A percentile compares a stretch with the other conserved stretches of the same genome.
phyloP scores from a whole-genome alignment of 2,113 vertebrate species.

The Alouatta palliata region DNA sequence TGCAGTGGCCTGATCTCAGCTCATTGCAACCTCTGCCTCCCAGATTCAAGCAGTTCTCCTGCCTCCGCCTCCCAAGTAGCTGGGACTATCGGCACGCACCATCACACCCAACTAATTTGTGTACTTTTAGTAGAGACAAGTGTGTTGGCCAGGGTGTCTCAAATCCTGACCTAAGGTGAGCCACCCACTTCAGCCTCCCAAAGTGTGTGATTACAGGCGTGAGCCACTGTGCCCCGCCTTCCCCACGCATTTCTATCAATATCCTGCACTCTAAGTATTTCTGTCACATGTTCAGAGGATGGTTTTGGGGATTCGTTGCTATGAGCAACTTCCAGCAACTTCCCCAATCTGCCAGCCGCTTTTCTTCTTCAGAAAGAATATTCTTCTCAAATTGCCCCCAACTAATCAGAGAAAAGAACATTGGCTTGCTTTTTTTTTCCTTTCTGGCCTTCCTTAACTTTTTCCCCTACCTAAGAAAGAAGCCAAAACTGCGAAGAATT shows the following conservation, averaged over 20 bases:
- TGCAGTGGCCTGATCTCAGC: too few relatives aligned
- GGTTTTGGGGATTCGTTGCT: neutral
- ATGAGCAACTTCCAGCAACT: accelerated
- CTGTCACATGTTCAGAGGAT: accelerated
- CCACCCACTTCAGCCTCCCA: too few relatives aligned
- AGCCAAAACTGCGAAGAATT: conserved; percentile 46
- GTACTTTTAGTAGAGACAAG: too few relatives aligned
- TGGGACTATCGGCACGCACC: too few relatives aligned
- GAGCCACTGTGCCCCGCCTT: too few relatives aligned
- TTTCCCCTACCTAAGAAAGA: neutral
- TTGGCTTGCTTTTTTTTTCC: neutral
- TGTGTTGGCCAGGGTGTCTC: too few relatives aligned
- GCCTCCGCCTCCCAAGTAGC: too few relatives aligned
- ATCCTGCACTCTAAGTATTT: neutral
- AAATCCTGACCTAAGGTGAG: too few relatives aligned
- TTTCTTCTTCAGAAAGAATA: neutral
- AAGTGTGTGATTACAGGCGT: too few relatives aligned
- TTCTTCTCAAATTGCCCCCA: conserved; percentile 18
- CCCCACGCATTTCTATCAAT: accelerated
- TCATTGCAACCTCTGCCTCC: too few relatives aligned
- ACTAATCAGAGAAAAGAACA: conserved; percentile 22
- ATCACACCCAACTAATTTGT: too few relatives aligned
- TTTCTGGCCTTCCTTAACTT: neutral
- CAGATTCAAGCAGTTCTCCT: too few relatives aligned
- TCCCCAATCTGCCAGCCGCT: neutral